These are phyloP conservation scores for Ctena decussata DNA, from an alignment of 2,888 invertebrate species.

Conservation along the genomic window DNA sequence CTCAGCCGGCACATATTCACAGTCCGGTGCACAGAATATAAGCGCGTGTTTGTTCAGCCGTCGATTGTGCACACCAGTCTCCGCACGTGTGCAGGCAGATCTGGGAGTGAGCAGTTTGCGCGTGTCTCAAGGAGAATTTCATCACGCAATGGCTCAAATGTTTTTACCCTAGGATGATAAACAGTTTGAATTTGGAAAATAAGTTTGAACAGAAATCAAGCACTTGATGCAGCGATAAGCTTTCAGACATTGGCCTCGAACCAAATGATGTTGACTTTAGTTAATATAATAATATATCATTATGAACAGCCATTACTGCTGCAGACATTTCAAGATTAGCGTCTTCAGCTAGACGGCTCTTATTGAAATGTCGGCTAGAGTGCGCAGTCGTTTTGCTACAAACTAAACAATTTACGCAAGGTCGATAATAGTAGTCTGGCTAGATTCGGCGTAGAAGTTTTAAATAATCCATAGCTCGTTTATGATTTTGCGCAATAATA, in stretches of 20 bases:
- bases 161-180: too few species aligned
- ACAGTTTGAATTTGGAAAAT: background rate
- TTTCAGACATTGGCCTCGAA: conserved; percentile 2
- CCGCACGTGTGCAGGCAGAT: too few species aligned
- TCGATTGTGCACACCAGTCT: too few species aligned
- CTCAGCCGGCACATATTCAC: too few species aligned
- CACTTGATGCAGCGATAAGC: background rate
- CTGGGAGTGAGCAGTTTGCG: too few species aligned
- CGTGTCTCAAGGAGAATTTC: too few species aligned
- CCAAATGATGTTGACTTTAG: background rate
- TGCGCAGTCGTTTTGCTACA: background rate
- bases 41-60: too few species aligned
- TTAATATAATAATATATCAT: conserved; percentile 4
- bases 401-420: background rate
- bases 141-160: too few species aligned
- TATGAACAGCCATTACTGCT: background rate
- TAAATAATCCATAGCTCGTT: background rate
- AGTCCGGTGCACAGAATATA: too few species aligned
- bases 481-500: conserved; percentile 10
- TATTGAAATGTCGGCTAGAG: background rate
- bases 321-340: background rate
- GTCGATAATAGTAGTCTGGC: background rate
- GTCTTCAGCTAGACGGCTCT: background rate
- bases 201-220: background rate
- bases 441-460: background rate